Percentiles rank a stretch among this genome's conserved stretches.
Evolutionary conservation across 1,140 invertebrate species (phyloP).

Genomic region (Lordiphosa mommai): DNA sequence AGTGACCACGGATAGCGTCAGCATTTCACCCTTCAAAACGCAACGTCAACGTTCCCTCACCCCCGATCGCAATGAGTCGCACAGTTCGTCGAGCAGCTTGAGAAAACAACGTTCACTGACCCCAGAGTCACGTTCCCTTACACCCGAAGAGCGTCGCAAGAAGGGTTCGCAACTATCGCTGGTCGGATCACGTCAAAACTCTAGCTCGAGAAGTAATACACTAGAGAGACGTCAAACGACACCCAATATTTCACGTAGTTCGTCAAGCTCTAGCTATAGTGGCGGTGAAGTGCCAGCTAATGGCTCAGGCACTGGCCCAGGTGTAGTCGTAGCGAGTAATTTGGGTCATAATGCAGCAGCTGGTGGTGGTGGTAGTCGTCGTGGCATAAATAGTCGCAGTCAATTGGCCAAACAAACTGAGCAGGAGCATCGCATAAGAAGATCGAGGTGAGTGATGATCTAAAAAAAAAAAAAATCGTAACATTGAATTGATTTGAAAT

Average conservation of each 20-base stretch:
- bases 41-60: slow-evolving; percentile 72
- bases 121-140: slow-evolving; percentile 71
- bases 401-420: slow-evolving; percentile 47
- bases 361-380: slow-evolving; percentile 29
- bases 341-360: not conserved
- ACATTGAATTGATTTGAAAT: too few species aligned
- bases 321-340: not conserved
- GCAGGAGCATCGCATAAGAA: slow-evolving; percentile 71
- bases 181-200: slow-evolving; percentile 67
- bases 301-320: not conserved
- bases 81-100: slow-evolving; percentile 68
- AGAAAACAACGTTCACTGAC: slow-evolving; percentile 76
- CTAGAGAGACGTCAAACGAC: slow-evolving; percentile 64
- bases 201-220: slow-evolving; percentile 68
- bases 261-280: slow-evolving; percentile 78
- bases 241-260: slow-evolving; percentile 71
- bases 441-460: slow-evolving; percentile 62
- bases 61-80: slow-evolving; percentile 74
- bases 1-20: slow-evolving; percentile 17
- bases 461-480: not conserved
- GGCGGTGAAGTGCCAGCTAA: slow-evolving; percentile 53
- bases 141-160: slow-evolving; percentile 71
- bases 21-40: slow-evolving; percentile 62
- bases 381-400: slow-evolving; percentile 31
- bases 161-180: slow-evolving; percentile 71